Percentiles rank a stretch among this genome's conserved stretches.
Evolutionary conservation across 2,113 vertebrate species (phyloP).

Genomic region (Rhabdornis inornatus): DNA sequence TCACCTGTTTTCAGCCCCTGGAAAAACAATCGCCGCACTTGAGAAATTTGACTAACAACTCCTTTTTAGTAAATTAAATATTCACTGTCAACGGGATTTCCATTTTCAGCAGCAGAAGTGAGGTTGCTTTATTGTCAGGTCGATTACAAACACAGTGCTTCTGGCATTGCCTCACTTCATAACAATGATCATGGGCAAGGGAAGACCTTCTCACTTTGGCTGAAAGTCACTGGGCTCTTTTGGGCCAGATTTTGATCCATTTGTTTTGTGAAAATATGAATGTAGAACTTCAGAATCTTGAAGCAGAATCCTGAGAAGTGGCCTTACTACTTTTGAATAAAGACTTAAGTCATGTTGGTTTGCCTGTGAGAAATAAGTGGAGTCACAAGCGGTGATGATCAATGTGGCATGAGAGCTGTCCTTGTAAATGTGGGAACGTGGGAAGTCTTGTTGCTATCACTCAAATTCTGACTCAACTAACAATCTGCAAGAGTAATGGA

Average conservation of each 20-base stretch:
- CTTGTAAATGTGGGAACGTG: not conserved
- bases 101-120: not conserved
- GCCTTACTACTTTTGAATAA: not conserved
- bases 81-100: not conserved
- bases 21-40: not conserved
- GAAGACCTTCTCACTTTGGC: not conserved
- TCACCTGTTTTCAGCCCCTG: not conserved
- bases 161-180: not conserved
- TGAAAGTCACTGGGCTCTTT: not conserved
- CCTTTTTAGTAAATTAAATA: not conserved
- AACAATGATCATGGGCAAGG: not conserved
- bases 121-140: not conserved
- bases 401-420: not conserved
- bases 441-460: not conserved
- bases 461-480: not conserved
- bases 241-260: not conserved
- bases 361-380: not conserved
- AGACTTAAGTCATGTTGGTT: not conserved
- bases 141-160: not conserved
- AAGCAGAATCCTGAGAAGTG: not conserved
- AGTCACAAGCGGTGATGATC: not conserved
- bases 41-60: not conserved
- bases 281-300: not conserved
- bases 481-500: not conserved
- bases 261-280: not conserved